phyloP scores from a whole-genome alignment of 2,888 invertebrate species.

The Furcula furcula region DNA sequence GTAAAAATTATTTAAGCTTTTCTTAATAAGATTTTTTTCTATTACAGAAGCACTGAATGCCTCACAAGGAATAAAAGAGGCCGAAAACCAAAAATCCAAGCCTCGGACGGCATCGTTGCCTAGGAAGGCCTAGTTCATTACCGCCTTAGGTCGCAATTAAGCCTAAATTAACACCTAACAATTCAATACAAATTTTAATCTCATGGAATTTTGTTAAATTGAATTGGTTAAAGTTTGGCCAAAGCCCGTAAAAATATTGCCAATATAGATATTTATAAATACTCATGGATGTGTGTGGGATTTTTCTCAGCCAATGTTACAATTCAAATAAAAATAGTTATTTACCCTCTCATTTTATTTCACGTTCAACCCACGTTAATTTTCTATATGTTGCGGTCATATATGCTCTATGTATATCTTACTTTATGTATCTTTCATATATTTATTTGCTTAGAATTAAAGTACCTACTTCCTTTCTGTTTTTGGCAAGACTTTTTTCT shows the following conservation, averaged over 20 bases:
- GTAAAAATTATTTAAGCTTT: not conserved
- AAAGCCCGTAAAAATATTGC: constrained; percentile 3
- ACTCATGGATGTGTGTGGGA: too few species aligned
- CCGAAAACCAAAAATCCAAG: not conserved
- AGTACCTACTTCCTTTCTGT: too few species aligned
- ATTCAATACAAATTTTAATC: not conserved
- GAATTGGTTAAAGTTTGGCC: not conserved
- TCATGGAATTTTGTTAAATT: not conserved
- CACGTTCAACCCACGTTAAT: too few species aligned
- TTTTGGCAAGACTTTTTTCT: too few species aligned
- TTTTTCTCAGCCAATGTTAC: too few species aligned
- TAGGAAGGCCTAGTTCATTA: not conserved
- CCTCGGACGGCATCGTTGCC: not conserved
- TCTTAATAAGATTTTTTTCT: not conserved
- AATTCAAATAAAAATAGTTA: too few species aligned
- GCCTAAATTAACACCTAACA: not conserved
- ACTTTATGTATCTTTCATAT: too few species aligned
- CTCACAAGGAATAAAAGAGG: not conserved
- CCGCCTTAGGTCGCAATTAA: not conserved
- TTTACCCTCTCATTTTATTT: too few species aligned
- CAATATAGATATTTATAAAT: too few species aligned
- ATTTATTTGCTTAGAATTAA: too few species aligned
- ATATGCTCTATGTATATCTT: too few species aligned
- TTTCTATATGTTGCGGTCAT: too few species aligned
- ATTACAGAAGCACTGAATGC: not conserved